Evolutionary conservation across 2,888 invertebrate genomes (phyloP), one percentile per base, ranked within the genome.

Genomic region (Platerodrilus igneus): DNA sequence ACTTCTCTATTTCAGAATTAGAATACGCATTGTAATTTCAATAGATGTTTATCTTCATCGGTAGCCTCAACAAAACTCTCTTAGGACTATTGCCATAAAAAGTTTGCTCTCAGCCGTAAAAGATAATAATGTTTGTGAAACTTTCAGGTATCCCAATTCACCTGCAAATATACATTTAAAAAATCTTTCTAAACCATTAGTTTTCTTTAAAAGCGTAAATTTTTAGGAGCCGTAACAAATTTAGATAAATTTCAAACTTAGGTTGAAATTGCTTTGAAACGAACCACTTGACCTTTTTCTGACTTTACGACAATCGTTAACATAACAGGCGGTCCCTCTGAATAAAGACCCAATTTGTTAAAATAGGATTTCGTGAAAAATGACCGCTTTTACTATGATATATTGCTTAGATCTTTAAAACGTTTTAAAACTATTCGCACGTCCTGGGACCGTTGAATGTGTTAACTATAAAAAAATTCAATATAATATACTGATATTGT

Each of bases 321-420:
- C 40, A 38, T 45, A 41, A 44, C 46, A 43, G 50, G 48, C 51
- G 49, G 46, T 41, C 46, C 29, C 36, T 42, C 44, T 41, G 47
- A 48, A 50, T 46, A 49, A 45, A 52, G 55, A 54, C 52, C 53
- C 60, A 59, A 59, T 60, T 59, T 57, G 57, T 57, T 57, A 55
- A 52, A 50, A 55, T 55, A 49, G 53, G 52, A 53, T 53, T 55
- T 54, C 53, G 48, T 58, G 60, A 60, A 57, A 59, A 60, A 60
- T 59, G 59, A 56, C 53, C 55, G 51, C 50, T 52, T 58, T 60
- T 59, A 60, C 57, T 57, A 57, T 60, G 60, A 60, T 60, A 56
- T 59, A 60, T 58, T 41, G 48, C 37, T 15, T 31, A 23, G 40
- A 35, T 38, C 32, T 25, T 37, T 45, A 41, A 37, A 39, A 32